Conservation (phyloP, 2,113 vertebrate genomes). For the Orthonyx spaldingii region DNA sequence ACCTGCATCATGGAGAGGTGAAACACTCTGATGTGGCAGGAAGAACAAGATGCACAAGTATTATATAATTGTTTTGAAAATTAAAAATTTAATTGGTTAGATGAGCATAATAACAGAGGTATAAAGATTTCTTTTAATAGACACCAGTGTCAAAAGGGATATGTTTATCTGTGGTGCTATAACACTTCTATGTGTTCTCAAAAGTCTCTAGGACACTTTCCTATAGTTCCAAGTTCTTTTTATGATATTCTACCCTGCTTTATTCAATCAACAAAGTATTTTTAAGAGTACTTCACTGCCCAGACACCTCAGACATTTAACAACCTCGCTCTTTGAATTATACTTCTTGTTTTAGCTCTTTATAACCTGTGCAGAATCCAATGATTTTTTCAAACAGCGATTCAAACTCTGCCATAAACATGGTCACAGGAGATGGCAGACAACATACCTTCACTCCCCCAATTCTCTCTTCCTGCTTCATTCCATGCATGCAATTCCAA, state of each 20-base stretch:
- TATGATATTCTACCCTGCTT: not conserved
- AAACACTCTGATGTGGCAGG: not conserved
- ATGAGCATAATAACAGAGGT: not conserved
- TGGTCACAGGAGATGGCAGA: not conserved
- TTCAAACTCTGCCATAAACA: not conserved
- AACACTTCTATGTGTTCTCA: not conserved
- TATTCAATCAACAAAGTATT: not conserved
- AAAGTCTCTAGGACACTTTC: not conserved
- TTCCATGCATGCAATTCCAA: not conserved
- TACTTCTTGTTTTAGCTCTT: not conserved
- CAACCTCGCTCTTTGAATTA: not conserved
- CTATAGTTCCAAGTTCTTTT: not conserved
- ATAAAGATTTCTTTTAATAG: not conserved
- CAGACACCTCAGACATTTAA: not conserved
- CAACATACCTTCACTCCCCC: not conserved
- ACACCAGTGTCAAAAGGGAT: not conserved
- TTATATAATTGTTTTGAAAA: not conserved
- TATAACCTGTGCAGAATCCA: not conserved
- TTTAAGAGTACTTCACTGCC: not conserved
- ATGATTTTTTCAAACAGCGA: not conserved
- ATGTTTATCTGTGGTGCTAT: not conserved
- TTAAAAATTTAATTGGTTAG: not conserved
- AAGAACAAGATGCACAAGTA: not conserved
- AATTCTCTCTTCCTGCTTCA: not conserved
- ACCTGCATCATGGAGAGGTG: fast-evolving